A percentile compares a stretch with the other conserved stretches of the same genome.
These are phyloP conservation scores for Cantharis rufa DNA, from an alignment of 2,888 invertebrate species.

Conservation along the genomic window DNA sequence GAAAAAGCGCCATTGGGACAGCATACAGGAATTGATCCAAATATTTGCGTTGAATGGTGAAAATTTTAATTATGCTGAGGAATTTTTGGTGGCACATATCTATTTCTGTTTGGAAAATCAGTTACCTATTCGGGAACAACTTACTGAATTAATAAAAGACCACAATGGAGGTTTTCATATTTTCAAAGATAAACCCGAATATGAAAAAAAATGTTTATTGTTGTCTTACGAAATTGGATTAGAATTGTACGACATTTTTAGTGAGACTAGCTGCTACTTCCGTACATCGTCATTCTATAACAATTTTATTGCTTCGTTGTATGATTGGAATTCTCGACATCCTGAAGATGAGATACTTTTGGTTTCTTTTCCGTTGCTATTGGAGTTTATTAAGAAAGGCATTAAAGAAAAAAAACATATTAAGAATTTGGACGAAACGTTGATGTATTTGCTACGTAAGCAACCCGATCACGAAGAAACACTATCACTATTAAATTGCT, in stretches of 20 bases:
- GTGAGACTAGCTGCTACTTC: not conserved
- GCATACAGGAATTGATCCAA: slow-evolving; percentile 3
- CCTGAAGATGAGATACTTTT: not conserved
- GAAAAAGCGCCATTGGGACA: slow-evolving; percentile 1
- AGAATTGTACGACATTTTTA: not conserved
- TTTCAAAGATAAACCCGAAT: not conserved
- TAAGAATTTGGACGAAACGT: not conserved
- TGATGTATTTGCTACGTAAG: not conserved
- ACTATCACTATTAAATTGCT: not conserved
- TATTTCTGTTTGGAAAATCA: slow-evolving; percentile 4
- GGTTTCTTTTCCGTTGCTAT: not conserved
- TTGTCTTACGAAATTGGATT: not conserved
- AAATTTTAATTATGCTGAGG: not conserved
- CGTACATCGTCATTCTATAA: not conserved
- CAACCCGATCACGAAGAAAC: not conserved
- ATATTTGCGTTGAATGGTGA: slow-evolving; percentile 6
- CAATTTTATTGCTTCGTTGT: not conserved
- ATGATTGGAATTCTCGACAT: not conserved
- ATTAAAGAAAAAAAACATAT: not conserved
- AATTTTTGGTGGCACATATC: not conserved
- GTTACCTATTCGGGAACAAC: slow-evolving; percentile 1
- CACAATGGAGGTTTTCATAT: not conserved
- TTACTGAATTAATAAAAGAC: not conserved
- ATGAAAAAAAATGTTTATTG: not conserved
- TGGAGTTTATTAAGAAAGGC: not conserved